Evolutionary conservation across 2,797 vertebrate genomes (phyloP), one percentile per base, ranked within the genome.

Genomic region (Mastacembelus armatus): DNA sequence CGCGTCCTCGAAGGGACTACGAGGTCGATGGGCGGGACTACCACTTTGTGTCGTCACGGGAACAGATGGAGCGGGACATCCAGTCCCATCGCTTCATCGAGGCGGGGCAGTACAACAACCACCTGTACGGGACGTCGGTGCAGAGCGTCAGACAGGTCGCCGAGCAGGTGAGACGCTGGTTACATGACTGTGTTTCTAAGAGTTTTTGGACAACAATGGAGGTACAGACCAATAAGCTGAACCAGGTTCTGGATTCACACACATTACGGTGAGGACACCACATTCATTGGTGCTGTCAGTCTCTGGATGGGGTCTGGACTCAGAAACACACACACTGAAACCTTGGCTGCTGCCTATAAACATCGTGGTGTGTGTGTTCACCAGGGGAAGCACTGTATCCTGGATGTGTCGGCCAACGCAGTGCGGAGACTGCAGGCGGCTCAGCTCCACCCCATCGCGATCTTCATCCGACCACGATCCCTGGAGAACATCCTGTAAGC

Each of bases 51-150:
- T 93, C 93, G 0, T 97, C 95, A 5, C 92, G 95, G 76, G 96
- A 96, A 81, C 95, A 96, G 90, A 96, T 96, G 96, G 96, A 96
- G 88, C 95, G 94, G 36, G 96, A 96, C 90, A 97, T 96, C 76
- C 96, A 96, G 80, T 93, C 93, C 0, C 95, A 97, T 74, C 95
- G 95, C 69, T 97, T 97, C 92, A 97, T 97, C 0, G 96, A 97
- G 91, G 96, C 96, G 0, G 96, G 96, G 3, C 96, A 97, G 84
- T 97, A 97, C 87, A 97, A 97, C 89, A 95, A 92, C 81, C 95
- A 96, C 90, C 93, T 97, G 64, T 97, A 96, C 0, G 96, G 96
- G 19, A 97, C 96, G 15, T 96, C 95, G 0, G 96, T 97, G 89
- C 95, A 95, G 93, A 95, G 91, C 56, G 83, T 71, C 4, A 39